Evolutionary conservation across 2,888 invertebrate genomes (phyloP), one percentile per base, ranked within the genome.

Genomic region (Trichopria drosophilae): DNA sequence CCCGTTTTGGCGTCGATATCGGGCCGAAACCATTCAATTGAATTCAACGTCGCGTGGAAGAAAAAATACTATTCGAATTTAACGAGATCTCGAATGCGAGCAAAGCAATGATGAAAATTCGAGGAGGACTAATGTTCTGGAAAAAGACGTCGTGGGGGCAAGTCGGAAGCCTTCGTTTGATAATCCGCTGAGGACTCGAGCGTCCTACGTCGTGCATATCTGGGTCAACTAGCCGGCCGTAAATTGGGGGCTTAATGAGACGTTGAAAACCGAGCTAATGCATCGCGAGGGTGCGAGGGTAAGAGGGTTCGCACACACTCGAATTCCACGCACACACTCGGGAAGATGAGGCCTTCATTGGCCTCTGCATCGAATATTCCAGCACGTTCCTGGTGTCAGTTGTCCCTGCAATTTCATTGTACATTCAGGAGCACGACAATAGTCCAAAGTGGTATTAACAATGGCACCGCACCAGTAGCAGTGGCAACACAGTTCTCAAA

Each of bases 231-330:
- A 58, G 55, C 40, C 46, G 46, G 46, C 55, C 60, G 60, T 67
- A 66, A 66, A 67, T 65, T 60, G 61, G 44, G 35, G 49, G 57
- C 59, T 65, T 68, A 68, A 67, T 67, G 68, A 68, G 63, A 68
- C 65, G 62, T 64, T 61, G 60, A 58, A 63, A 62, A 61, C 54
- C 57, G 57, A 58, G 58, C 59, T 62, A 63, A 64, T 65, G 62
- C 59, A 65, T 62, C 50, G 57, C 51, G 43, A 55, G n/a, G n/a
- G n/a, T n/a, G n/a, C n/a, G n/a, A n/a, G n/a, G n/a, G n/a, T n/a
- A n/a, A n/a, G n/a, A n/a, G n/a, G n/a, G n/a, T n/a, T n/a, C n/a
- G n/a, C n/a, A n/a, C n/a, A n/a, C n/a, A n/a, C n/a, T 26, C 16
- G 7, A 22, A 36, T 12, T 22, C 15, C n/a, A n/a, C n/a, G 34